Evolutionary conservation across 2,113 vertebrate genomes (phyloP).

Genomic region (Scytalopus superciliaris): DNA sequence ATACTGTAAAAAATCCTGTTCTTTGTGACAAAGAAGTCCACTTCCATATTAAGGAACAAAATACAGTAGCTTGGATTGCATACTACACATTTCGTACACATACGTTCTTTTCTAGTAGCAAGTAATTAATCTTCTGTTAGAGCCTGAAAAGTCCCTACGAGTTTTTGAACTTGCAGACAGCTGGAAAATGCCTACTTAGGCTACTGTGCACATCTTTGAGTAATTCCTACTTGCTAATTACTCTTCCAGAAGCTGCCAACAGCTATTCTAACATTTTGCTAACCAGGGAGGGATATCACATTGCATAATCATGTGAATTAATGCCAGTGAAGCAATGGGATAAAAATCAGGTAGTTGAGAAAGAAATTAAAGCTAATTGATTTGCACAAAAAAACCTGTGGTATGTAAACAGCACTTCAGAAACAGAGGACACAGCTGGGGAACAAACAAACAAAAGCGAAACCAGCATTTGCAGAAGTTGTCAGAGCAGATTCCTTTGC

Average conservation of each 20-base stretch:
- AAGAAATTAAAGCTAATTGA: slow-evolving; percentile 46
- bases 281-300: slow-evolving; percentile 51
- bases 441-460: slow-evolving; percentile 17
- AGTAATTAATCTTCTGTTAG: slow-evolving; percentile 50
- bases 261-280: slow-evolving; percentile 59
- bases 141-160: slow-evolving; percentile 18
- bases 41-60: slow-evolving; percentile 15
- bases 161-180: slow-evolving; percentile 55
- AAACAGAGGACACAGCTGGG: not conserved
- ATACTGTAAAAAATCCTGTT: not conserved
- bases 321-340: slow-evolving; percentile 21
- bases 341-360: slow-evolving; percentile 50
- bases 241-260: slow-evolving; percentile 60
- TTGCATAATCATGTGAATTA: slow-evolving; percentile 37
- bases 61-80: not conserved
- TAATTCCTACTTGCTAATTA: slow-evolving; percentile 68
- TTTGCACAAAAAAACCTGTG: not conserved
- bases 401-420: not conserved
- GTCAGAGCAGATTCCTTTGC: slow-evolving; percentile 3
- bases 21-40: not conserved
- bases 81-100: not conserved
- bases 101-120: slow-evolving; percentile 16
- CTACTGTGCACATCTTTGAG: slow-evolving; percentile 13
- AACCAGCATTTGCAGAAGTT: slow-evolving; percentile 32
- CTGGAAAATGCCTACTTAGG: slow-evolving; percentile 60